A percentile compares a stretch with the other conserved stretches of the same genome.
Evolutionary conservation across 2,113 vertebrate species (phyloP).

Genomic region (Festucalex cinctus): DNA sequence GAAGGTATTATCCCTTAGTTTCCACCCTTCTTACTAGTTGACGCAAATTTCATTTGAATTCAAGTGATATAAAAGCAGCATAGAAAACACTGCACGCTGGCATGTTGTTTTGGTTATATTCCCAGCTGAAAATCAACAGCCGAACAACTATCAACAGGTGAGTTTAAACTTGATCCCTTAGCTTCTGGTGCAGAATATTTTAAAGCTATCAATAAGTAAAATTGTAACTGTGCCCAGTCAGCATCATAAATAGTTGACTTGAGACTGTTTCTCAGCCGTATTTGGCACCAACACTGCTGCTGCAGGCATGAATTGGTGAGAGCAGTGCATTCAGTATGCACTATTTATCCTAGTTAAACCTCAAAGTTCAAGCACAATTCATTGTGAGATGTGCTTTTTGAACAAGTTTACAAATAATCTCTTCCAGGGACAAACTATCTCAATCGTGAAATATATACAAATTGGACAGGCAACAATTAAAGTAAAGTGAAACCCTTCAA

Average conservation of each 20-base stretch:
- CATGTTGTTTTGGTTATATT: neutral
- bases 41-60: slow-evolving; percentile 25
- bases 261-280: too few relatives aligned
- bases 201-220: neutral
- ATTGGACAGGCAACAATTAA: neutral
- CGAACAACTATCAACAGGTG: too few relatives aligned
- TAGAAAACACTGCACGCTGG: neutral
- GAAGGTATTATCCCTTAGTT: slow-evolving; percentile 40
- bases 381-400: neutral
- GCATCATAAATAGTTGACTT: neutral
- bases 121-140: too few relatives aligned
- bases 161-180: too few relatives aligned
- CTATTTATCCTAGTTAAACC: neutral
- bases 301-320: too few relatives aligned
- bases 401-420: neutral
- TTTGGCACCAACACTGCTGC: too few relatives aligned
- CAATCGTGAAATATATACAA: neutral
- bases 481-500: too few relatives aligned
- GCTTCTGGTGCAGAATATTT: too few relatives aligned
- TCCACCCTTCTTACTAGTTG: neutral
- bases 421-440: too few relatives aligned
- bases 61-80: neutral
- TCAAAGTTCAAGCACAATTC: neutral
- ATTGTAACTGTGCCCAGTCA: neutral
- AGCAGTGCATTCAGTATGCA: too few relatives aligned